Evolutionary conservation across 2,113 vertebrate genomes (phyloP), one percentile per base, ranked within the genome.

Genomic region (Acinonyx jubatus): DNA sequence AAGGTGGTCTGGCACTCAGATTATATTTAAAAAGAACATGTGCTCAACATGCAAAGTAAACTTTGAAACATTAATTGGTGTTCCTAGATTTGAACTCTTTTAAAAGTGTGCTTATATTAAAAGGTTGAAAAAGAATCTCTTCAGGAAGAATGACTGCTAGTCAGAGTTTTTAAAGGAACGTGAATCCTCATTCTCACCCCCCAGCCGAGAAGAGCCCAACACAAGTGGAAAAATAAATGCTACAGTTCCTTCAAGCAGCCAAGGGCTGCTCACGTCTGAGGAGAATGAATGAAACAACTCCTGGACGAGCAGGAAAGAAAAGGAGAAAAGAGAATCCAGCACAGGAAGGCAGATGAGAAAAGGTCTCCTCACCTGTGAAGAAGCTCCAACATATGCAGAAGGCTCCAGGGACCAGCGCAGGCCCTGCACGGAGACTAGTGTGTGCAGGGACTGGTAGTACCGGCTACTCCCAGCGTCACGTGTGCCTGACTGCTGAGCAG

Each of bases 401-500:
- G 12, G 82, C 38, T 78, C 36, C 31, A 0, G 0, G 5, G 5
- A n/a, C 38, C 73, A 48, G 45, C 0, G 1, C 15, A 16, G 33
- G 14, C 14, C 0, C 0, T 36, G 38, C 80, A 7, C 48, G 18
- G 23, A n/a, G 50, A 2, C 41, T n/a, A 4, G 1, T 5, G 14
- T 18, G 3, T 0, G 2, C 74, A 36, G 19, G 0, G 0, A 71
- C 83, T 27, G 25, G 55, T 31, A 21, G 4, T 0, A 38, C n/a
- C 5, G 52, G 18, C 93, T 1, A 4, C 33, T 29, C 27, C 23
- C 38, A 11, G 50, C 18, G 4, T 27, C 65, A 11, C 21, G 5
- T 6, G 16, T 21, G 31, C 21, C 45, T 23, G 19, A 15, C 86
- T 48, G 12, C 38, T n/a, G n/a, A 41, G 45, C 3, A 5, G 65